phyloP scores from a whole-genome alignment of 2,888 invertebrate species.

The Cephus pygmeus region DNA sequence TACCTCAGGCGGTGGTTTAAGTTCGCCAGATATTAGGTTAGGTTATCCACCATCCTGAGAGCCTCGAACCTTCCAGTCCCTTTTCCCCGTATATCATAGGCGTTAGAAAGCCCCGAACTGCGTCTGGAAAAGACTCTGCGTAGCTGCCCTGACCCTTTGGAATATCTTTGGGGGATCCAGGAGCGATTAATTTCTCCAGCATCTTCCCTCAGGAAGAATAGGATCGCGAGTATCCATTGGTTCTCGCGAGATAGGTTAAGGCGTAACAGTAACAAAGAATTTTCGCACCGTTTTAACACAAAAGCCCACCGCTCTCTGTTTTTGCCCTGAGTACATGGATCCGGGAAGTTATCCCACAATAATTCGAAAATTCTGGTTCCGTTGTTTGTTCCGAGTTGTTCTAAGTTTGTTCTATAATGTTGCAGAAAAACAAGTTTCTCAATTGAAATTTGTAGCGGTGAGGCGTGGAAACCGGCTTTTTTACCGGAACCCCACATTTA shows the following conservation, averaged over 20 bases:
- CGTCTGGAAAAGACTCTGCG: not conserved
- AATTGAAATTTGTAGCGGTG: too few relatives aligned
- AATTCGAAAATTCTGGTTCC: too few relatives aligned
- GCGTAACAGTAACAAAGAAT: not conserved
- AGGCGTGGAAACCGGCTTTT: too few relatives aligned
- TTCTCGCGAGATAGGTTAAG: not conserved
- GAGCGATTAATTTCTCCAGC: not conserved
- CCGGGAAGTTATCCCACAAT: too few relatives aligned
- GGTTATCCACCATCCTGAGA: not conserved
- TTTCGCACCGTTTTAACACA: not conserved
- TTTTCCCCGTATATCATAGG: not conserved
- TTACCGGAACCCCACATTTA: too few relatives aligned
- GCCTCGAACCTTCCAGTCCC: not conserved
- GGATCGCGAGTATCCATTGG: not conserved
- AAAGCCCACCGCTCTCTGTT: not conserved
- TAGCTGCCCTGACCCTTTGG: not conserved
- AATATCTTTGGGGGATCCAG: not conserved
- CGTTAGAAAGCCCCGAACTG: not conserved
- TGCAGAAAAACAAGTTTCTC: too few relatives aligned
- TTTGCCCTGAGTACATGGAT: not conserved
- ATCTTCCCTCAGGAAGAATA: not conserved
- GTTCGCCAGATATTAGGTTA: not conserved
- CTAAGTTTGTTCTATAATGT: too few relatives aligned
- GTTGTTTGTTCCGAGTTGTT: too few relatives aligned
- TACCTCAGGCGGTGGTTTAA: not conserved